Evolutionary conservation across 1,140 invertebrate species (phyloP).

Genomic region (Lamellibrachia luymesi): DNA sequence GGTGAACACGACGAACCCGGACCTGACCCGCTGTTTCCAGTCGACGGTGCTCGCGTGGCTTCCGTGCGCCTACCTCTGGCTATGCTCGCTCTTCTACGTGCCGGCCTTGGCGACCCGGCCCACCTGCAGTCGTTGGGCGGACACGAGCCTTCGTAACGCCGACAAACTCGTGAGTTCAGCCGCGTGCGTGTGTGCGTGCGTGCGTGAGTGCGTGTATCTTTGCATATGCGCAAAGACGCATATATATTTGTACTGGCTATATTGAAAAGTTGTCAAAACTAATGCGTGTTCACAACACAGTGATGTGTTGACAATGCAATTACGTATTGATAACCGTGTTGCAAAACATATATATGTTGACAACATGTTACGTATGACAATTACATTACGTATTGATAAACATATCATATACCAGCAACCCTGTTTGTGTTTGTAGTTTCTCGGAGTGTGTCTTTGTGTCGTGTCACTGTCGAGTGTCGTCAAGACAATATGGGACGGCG

Average conservation of each 20-base stretch:
- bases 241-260: no score
- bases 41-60: conserved; percentile 77
- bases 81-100: conserved; percentile 72
- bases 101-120: conserved; percentile 64
- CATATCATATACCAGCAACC: no score
- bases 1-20: conserved; percentile 75
- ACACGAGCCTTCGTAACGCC: not conserved
- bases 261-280: no score
- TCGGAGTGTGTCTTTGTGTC: not conserved
- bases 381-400: not conserved
- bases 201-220: no score
- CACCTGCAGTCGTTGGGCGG: not conserved
- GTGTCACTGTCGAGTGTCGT: not conserved
- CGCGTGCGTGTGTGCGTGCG: no score
- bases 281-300: no score
- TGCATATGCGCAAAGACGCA: no score
- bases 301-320: no score
- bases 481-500: not conserved
- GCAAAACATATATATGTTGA: no score
- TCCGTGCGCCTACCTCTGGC: conserved; percentile 82
- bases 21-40: conserved; percentile 44
- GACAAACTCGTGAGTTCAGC: not conserved
- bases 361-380: not conserved
- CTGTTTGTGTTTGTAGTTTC: not conserved
- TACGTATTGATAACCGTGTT: no score